These are phyloP conservation scores for Dicaeum eximium DNA, from an alignment of 2,113 vertebrate species.

Conservation along the genomic window DNA sequence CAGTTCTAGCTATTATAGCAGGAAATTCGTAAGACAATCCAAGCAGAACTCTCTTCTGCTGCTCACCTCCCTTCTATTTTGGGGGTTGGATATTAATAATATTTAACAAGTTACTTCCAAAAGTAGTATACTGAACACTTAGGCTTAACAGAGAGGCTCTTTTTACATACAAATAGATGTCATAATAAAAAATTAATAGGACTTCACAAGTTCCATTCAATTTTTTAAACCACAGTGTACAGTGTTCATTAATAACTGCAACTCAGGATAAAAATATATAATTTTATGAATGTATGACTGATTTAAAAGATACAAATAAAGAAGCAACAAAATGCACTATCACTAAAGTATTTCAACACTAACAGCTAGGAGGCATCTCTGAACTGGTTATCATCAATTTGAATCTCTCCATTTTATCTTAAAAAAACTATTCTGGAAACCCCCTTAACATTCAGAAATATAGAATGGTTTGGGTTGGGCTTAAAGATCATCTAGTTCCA, in stretches of 20 bases:
- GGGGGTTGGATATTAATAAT: neutral
- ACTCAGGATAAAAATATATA: neutral
- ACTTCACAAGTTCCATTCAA: neutral
- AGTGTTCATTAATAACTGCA: neutral
- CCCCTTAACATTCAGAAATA: neutral
- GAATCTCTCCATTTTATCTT: neutral
- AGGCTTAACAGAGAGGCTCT: neutral
- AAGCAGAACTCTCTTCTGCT: neutral
- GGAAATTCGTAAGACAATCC: neutral
- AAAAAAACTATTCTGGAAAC: neutral
- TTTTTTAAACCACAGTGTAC: neutral
- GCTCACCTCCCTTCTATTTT: fast-evolving
- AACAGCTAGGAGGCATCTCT: neutral
- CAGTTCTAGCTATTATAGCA: too few relatives aligned
- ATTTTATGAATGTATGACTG: neutral
- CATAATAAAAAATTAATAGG: neutral
- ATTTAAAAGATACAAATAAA: neutral
- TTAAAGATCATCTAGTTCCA: neutral
- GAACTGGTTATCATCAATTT: neutral
- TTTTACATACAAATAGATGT: neutral
- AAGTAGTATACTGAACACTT: neutral
- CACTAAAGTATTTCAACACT: neutral
- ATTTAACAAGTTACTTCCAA: neutral
- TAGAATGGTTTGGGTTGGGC: neutral
- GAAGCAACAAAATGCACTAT: neutral